These are phyloP conservation scores for Solenopsis fugax DNA, from an alignment of 1,140 invertebrate genomes.

Conservation along the genomic window DNA sequence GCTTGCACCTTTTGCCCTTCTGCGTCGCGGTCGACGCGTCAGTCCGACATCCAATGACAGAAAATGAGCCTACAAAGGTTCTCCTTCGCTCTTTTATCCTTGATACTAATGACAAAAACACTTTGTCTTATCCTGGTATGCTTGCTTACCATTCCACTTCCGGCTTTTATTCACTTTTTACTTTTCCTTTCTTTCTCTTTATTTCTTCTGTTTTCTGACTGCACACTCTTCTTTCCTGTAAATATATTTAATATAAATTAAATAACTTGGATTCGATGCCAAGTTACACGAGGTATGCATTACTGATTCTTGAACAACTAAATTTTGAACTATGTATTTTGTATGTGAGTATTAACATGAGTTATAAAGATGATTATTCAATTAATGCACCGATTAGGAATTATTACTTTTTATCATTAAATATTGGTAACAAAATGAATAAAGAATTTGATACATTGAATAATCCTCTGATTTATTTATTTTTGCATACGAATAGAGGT, in stretches of 20 bases:
- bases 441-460: background rate
- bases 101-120: conserved; percentile 53
- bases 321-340: background rate
- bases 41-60: conserved; percentile 72
- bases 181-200: conserved; percentile 32
- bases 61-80: conserved; percentile 30
- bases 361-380: background rate
- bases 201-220: conserved; percentile 9
- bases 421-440: background rate
- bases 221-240: conserved; percentile 40
- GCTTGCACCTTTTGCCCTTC: conserved; percentile 67
- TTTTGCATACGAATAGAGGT: background rate
- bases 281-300: background rate
- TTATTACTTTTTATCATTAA: conserved; percentile 16
- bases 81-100: conserved; percentile 17
- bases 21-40: conserved; percentile 73
- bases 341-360: background rate
- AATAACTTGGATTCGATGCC: background rate
- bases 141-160: conserved; percentile 77
- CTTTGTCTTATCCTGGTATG: conserved; percentile 62
- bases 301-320: background rate
- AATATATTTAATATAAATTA: conserved; percentile 24
- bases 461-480: conserved; percentile 39
- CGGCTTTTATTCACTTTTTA: conserved; percentile 14
- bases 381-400: background rate